Percentiles rank a stretch among this genome's conserved stretches.
Evolutionary conservation across 2,888 invertebrate genomes (phyloP).

Genomic region (Papilio demoleus): DNA sequence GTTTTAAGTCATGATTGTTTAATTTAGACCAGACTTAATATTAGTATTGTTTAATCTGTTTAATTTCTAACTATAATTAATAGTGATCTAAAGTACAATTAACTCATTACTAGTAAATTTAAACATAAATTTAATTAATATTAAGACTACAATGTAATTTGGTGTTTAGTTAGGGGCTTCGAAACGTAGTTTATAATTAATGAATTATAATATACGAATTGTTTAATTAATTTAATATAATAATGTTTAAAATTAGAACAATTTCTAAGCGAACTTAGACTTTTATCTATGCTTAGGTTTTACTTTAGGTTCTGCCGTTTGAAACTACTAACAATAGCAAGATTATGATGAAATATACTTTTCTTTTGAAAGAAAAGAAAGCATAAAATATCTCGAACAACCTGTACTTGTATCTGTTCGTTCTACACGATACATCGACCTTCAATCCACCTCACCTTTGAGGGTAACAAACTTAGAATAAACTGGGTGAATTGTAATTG

Average conservation of each 20-base stretch:
- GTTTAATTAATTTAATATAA: no score
- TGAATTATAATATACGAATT: neutral
- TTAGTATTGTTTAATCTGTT: neutral
- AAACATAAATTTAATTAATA: neutral
- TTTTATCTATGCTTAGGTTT: no score
- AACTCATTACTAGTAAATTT: neutral
- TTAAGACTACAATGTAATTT: neutral
- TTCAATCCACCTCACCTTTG: constrained; percentile 21
- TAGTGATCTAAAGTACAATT: constrained; percentile 11
- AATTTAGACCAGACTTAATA: no score
- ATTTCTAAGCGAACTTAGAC: no score
- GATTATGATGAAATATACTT: neutral
- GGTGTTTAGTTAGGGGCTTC: neutral
- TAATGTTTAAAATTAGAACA: no score
- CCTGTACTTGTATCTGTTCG: neutral
- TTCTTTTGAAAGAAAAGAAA: neutral
- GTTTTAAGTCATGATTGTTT: no score
- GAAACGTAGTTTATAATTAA: neutral
- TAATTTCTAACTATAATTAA: neutral
- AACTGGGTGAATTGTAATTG: constrained; percentile 30
- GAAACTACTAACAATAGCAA: no score
- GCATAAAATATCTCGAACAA: neutral
- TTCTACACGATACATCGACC: constrained; percentile 26
- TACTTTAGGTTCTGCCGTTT: no score
- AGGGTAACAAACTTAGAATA: constrained; percentile 29